Evolutionary conservation across 2,113 vertebrate species (phyloP), one percentile per base, ranked within the genome.

Genomic region (Takifugu bimaculatus): DNA sequence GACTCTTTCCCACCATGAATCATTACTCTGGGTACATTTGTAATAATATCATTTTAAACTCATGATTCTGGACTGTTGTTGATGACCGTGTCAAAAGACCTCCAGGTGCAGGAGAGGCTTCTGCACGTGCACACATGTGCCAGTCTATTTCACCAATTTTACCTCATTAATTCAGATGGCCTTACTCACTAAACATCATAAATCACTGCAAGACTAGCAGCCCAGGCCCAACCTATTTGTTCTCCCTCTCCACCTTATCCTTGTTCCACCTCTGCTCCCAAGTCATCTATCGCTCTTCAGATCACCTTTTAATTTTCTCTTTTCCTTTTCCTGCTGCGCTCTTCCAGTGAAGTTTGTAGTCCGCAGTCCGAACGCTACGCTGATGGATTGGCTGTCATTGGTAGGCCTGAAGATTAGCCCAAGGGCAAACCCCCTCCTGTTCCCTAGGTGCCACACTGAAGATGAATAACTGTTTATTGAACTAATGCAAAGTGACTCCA

Each of bases 381-480:
- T 90, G 87, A 91, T 89, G 88, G 85, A 90, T 89, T 72, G 67
- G 68, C 70, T 80, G 75, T 85, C 86, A 68, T 79, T 68, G 57
- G 39, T 62, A 4, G 70, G 76, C 82, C 75, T 78, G 67, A 74
- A 74, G 83, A 90, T 89, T 88, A 86, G 84, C 85, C 70, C 80
- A 89, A 90, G 90, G 85, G 79, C 82, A 75, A 83, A 82, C 65
- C 76, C 74, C 70, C 79, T 77, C 73, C 70, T 77, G 79, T 83
- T 87, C 83, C 68, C 80, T 50, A 55, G 70, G 70, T 82, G 80
- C 65, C 74, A 80, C 60, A 63, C 77, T 68, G 72, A 86, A 87
- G 79, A 90, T 86, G 86, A 89, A 89, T 85, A 88, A 89, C 75
- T 81, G 80, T 84, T 84, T 85, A 86, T 88, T 85, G 84, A 89